Evolutionary conservation across 1,140 invertebrate species (phyloP).

Genomic region (Triops longicaudatus): DNA sequence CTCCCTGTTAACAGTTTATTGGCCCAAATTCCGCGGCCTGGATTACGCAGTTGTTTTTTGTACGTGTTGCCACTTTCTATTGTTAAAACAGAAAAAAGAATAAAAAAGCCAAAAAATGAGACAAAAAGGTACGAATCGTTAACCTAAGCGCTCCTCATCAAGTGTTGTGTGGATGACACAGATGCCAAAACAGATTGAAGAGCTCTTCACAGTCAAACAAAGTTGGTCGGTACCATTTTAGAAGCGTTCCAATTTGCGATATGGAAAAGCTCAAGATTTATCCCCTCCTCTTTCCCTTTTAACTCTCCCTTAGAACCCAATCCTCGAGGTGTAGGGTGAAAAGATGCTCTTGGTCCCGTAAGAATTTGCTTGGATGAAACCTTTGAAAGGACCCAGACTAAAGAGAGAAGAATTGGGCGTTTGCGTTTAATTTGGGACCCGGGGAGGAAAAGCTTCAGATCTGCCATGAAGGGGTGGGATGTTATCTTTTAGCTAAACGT

Average conservation of each 20-base stretch:
- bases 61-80: too few relatives aligned
- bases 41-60: too few relatives aligned
- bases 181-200: not conserved
- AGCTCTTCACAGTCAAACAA: not conserved
- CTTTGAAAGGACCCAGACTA: not conserved
- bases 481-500: not conserved
- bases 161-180: not conserved
- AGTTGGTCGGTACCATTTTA: not conserved
- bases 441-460: not conserved
- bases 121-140: not conserved
- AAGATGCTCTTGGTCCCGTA: slow-evolving; percentile 9
- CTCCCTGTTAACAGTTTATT: not conserved
- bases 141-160: slow-evolving; percentile 10
- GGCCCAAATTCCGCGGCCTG: too few relatives aligned
- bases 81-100: too few relatives aligned
- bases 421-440: slow-evolving; percentile 7
- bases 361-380: slow-evolving; percentile 3
- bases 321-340: not conserved
- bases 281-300: not conserved
- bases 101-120: too few relatives aligned
- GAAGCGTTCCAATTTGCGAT: slow-evolving; percentile 3
- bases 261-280: not conserved
- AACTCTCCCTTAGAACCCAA: not conserved
- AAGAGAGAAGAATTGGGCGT: slow-evolving; percentile 3
- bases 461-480: not conserved